phyloP scores from a whole-genome alignment of 1,140 invertebrate genomes.

The Hyposmocoma kahamanoa region DNA sequence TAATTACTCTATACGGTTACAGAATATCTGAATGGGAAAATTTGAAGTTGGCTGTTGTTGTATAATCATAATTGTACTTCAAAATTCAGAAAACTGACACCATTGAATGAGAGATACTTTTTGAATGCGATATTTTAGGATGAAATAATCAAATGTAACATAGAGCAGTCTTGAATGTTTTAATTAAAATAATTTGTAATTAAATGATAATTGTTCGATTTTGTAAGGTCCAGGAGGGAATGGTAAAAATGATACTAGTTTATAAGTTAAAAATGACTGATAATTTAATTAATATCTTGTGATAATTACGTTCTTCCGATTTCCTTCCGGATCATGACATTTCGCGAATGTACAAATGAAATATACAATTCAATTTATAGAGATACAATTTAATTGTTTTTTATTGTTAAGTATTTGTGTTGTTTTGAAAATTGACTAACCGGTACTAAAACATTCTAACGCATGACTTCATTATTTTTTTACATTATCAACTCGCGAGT shows the following conservation, averaged over 20 bases:
- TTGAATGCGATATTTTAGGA: too few species aligned
- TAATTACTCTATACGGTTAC: too few species aligned
- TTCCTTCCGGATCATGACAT: constrained; percentile 37
- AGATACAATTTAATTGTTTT: constrained; percentile 4
- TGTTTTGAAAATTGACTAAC: constrained; percentile 69
- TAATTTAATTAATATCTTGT: constrained; percentile 23
- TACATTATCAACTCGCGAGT: constrained; percentile 60
- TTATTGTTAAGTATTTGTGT: constrained; percentile 15
- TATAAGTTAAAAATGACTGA: constrained; percentile 41
- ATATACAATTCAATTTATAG: neutral
- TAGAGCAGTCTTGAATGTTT: too few species aligned
- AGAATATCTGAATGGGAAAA: too few species aligned
- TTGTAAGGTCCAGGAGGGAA: constrained; percentile 45
- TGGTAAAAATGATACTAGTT: constrained; percentile 44
- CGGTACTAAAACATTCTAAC: constrained; percentile 65
- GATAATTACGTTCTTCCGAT: constrained; percentile 46
- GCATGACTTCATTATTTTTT: constrained; percentile 58
- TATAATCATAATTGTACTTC: too few species aligned
- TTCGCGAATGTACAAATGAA: constrained; percentile 32
- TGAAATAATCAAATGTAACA: too few species aligned
- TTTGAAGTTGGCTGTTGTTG: too few species aligned
- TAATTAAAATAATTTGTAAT: too few species aligned
- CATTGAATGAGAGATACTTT: too few species aligned
- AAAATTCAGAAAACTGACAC: too few species aligned
- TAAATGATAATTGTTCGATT: too few species aligned